These are phyloP conservation scores for Sesamia nonagrioides DNA, from an alignment of 1,140 invertebrate species.

Conservation along the genomic window DNA sequence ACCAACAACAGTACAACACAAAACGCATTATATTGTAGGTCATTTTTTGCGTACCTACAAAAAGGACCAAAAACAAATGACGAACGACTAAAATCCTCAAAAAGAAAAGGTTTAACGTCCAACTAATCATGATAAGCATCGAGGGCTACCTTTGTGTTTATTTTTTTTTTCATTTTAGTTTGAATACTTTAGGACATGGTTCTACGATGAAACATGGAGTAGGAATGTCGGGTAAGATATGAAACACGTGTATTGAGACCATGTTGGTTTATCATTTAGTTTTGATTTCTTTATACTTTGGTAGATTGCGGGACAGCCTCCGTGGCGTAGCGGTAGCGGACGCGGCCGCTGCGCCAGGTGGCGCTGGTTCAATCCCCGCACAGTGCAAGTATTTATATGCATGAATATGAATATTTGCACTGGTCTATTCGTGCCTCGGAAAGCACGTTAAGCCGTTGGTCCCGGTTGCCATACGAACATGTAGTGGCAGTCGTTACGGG, in stretches of 20 bases:
- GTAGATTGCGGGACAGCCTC: too few relatives aligned
- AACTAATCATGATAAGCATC: conserved; percentile 13
- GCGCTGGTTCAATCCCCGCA: too few relatives aligned
- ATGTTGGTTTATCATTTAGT: neutral
- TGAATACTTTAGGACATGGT: neutral
- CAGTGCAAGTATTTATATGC: too few relatives aligned
- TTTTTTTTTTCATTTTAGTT: conserved; percentile 12
- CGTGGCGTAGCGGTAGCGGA: too few relatives aligned
- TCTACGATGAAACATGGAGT: neutral
- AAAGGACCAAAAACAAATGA: conserved; percentile 17
- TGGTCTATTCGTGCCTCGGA: too few relatives aligned
- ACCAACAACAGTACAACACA: neutral
- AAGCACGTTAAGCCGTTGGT: too few relatives aligned
- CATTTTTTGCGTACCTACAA: conserved; percentile 1
- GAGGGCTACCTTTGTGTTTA: neutral
- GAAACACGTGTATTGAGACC: neutral
- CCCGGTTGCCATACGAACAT: too few relatives aligned
- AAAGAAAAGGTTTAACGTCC: conserved; percentile 2
- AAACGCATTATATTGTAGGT: neutral
- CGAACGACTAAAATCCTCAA: neutral
- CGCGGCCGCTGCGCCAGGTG: too few relatives aligned
- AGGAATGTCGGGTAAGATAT: conserved; percentile 11
- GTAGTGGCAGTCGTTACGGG: too few relatives aligned
- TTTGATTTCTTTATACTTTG: neutral
- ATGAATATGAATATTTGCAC: too few relatives aligned